These are phyloP conservation scores for Montipora cactus DNA, from an alignment of 64 coral and sea anemone species.

Conservation along the genomic window DNA sequence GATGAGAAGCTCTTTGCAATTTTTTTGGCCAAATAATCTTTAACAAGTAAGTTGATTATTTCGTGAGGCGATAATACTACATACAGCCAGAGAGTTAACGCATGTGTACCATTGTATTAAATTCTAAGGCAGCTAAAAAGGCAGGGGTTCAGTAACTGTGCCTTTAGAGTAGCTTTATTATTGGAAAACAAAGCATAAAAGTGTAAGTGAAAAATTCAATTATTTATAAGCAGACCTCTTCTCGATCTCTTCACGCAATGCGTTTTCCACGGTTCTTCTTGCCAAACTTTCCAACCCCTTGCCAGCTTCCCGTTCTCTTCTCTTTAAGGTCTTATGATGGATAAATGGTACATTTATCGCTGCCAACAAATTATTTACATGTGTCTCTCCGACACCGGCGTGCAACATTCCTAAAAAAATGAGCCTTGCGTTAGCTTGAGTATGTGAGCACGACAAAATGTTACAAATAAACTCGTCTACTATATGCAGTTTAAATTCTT, in stretches of 20 bases:
- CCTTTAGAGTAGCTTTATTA: not conserved
- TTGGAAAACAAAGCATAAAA: not conserved
- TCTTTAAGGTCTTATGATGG: not conserved
- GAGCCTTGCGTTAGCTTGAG: too few relatives aligned
- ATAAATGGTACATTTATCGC: not conserved
- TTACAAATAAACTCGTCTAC: not conserved
- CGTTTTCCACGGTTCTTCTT: not conserved
- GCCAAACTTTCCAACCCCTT: not conserved
- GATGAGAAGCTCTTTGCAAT: not conserved
- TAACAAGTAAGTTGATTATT: not conserved
- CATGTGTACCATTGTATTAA: not conserved
- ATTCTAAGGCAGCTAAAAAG: not conserved
- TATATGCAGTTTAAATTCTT: not conserved
- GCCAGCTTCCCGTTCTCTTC: not conserved
- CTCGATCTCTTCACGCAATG: not conserved
- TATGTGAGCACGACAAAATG: too few relatives aligned
- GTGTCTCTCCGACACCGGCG: too few relatives aligned
- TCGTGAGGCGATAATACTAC: not conserved
- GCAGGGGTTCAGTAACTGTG: not conserved
- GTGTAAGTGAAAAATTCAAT: not conserved
- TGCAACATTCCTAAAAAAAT: too few relatives aligned
- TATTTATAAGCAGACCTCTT: not conserved
- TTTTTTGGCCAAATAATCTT: not conserved
- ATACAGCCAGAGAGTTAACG: not conserved
- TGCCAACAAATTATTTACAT: too few relatives aligned